Percentiles rank a stretch among this genome's conserved stretches.
Conservation (phyloP, 2,113 vertebrate species). For the Anoplopoma fimbria region DNA sequence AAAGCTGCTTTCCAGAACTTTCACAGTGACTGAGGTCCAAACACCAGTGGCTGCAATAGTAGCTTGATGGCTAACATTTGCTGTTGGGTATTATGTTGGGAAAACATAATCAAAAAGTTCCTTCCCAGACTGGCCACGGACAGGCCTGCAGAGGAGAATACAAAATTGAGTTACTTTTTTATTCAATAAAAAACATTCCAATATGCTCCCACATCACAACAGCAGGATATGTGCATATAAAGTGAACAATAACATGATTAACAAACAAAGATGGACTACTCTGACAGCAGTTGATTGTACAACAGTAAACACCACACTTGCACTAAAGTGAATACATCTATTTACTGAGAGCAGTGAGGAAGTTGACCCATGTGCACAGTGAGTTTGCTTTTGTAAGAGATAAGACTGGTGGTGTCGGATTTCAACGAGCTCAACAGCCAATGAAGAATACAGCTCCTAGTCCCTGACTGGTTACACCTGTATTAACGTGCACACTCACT, state of each 20-base stretch:
- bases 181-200: slow-evolving; percentile 12
- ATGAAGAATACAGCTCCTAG: slow-evolving; percentile 55
- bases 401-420: slow-evolving; percentile 73
- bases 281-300: slow-evolving; percentile 26
- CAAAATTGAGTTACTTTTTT: slow-evolving; percentile 11
- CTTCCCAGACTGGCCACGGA: slow-evolving; percentile 19
- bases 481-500: slow-evolving; percentile 61
- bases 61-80: slow-evolving; percentile 22
- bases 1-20: slow-evolving; percentile 40
- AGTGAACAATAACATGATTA: neutral
- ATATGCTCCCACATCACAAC: slow-evolving; percentile 12
- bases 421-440: slow-evolving; percentile 75
- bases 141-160: slow-evolving; percentile 40
- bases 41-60: slow-evolving; percentile 22
- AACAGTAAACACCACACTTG: slow-evolving; percentile 23
- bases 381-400: slow-evolving; percentile 44
- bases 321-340: slow-evolving; percentile 13
- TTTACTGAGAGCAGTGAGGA: slow-evolving; percentile 6
- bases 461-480: slow-evolving; percentile 73
- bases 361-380: slow-evolving; percentile 34
- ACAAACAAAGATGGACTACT: slow-evolving; percentile 18
- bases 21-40: slow-evolving; percentile 35
- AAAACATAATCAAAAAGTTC: slow-evolving; percentile 50
- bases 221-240: neutral
- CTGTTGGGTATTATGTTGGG: slow-evolving; percentile 46